Percentiles rank a stretch among this genome's conserved stretches.
Evolutionary conservation across 1,140 invertebrate species (phyloP).

Genomic region (Cecropterus lyciades): DNA sequence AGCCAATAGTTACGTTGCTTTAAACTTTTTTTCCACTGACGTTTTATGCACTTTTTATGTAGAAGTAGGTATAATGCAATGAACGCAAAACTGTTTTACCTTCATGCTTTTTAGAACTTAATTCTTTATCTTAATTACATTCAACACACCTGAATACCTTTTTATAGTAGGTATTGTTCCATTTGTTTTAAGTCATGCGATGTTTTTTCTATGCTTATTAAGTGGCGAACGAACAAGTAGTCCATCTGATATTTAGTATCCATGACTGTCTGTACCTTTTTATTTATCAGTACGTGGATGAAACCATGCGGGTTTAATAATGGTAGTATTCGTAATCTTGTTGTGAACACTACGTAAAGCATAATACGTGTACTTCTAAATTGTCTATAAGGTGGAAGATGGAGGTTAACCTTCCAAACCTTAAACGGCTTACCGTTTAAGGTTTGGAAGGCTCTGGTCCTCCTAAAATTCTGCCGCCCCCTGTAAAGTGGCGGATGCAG

Average conservation of each 20-base stretch:
- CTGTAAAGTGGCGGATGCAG: too few species aligned
- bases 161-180: background rate
- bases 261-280: background rate
- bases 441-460: too few species aligned
- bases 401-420: too few species aligned
- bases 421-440: too few species aligned
- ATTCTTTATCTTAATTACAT: slow-evolving; percentile 10
- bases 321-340: too few species aligned
- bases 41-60: background rate
- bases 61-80: background rate
- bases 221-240: background rate
- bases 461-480: too few species aligned
- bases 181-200: slow-evolving; percentile 15
- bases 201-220: slow-evolving; percentile 12
- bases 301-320: background rate
- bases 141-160: slow-evolving; percentile 7
- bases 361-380: too few species aligned
- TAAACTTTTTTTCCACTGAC: too few species aligned
- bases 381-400: too few species aligned
- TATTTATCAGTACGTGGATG: background rate
- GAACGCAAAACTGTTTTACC: background rate
- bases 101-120: background rate
- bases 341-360: too few species aligned
- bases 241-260: slow-evolving; percentile 1
- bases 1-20: too few species aligned